Conservation (phyloP, 2,113 vertebrate species). For the Centropus unirufus region DNA sequence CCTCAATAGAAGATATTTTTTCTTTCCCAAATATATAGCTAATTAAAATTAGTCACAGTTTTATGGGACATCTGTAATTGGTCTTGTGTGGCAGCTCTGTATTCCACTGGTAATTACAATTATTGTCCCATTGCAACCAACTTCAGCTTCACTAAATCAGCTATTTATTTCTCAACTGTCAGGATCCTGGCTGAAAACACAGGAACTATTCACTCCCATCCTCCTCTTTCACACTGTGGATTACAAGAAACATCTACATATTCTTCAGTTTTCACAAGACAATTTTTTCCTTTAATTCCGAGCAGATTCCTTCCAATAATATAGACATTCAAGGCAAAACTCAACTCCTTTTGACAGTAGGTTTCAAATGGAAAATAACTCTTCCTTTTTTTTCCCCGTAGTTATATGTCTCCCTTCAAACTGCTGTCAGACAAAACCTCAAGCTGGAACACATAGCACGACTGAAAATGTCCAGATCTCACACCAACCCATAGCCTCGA, state of each 20-base stretch:
- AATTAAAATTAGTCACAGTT: slow-evolving; percentile 34
- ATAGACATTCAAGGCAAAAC: slow-evolving; percentile 1
- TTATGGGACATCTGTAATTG: neutral
- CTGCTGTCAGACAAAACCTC: neutral
- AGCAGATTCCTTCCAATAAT: neutral
- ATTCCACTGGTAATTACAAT: slow-evolving; percentile 16
- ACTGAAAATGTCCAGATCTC: neutral
- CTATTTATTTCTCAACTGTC: slow-evolving; percentile 36
- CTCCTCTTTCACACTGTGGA: neutral
- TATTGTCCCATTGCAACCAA: neutral
- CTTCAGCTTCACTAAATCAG: slow-evolving; percentile 24
- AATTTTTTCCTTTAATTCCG: neutral
- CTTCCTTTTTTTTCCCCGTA: neutral
- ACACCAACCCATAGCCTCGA: neutral
- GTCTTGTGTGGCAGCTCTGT: slow-evolving; percentile 17
- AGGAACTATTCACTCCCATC: neutral
- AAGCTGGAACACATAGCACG: neutral
- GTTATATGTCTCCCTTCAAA: neutral
- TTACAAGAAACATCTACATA: neutral
- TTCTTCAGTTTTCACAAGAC: neutral
- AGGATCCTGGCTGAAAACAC: neutral
- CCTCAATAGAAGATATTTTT: neutral
- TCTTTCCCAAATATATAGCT: neutral
- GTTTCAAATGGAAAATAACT: neutral
- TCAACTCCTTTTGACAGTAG: neutral